Base-by-base conservation (phyloP, 2,113 vertebrate genomes). In the Actenoides lindsayi region DNA sequence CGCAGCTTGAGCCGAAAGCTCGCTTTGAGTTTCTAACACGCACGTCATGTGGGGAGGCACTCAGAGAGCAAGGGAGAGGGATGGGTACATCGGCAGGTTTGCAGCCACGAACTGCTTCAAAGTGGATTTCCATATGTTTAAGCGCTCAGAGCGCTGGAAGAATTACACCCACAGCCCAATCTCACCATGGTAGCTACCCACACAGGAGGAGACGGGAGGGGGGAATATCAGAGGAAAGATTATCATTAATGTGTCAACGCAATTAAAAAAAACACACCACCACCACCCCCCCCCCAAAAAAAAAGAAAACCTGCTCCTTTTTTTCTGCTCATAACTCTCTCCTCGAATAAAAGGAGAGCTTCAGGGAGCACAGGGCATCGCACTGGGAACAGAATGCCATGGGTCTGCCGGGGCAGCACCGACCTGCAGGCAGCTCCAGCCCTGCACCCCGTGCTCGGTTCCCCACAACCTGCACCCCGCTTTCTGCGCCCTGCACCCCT, bases 171-270 rank as follows among this genome's bases (percentile, higher is more conserved):
- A 98, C 98, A 96, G 42, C 78, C 80, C 74, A 3, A 87, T 83
- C 96, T 95, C 97, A 90, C 97, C 97, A 96, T 97, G 97, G 97
- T 70, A 97, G 97, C 98, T 97, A 78, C 98, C 98, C 97, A 98
- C 98, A 96, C 96, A 92, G 93, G 75, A 93, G 59, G 81, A 79
- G 78, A 94, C 4, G 2, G 65, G 70, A 80, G 87, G 51, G 56
- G 87, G 41, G 42, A 69, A 92, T 25, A 88, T 57, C 21, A 60
- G 23, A 71, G 56, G 10, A 84, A 76, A 95, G 86, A 92, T 91
- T 54, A 74, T 13, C 86, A 33, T 82, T 95, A 94, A 89, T 53
- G 83, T 93, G 73, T 87, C 94, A 96, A 93, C 87, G 89, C 83
- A 71, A 75, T 31, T 18, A n/a, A 71, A 83, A 85, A 44, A 69